Base-by-base conservation (phyloP, 2,888 invertebrate genomes). In the Anarsia innoxiella region DNA sequence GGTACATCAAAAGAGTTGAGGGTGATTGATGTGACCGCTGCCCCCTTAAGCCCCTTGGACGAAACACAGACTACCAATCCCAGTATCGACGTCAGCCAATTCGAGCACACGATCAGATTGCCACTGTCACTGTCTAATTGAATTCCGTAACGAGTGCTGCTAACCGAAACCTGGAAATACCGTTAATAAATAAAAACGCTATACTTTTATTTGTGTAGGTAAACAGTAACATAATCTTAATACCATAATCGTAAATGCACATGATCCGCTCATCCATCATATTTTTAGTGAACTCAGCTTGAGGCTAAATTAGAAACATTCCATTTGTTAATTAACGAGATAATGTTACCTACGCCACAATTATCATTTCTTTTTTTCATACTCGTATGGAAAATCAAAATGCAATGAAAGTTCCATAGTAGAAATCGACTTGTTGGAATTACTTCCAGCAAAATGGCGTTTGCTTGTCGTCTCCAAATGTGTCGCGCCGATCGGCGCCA, bases 1-100 rank as follows among this genome's bases (percentile, higher is more conserved):
- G 55, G 50, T 59, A 72, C 72, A 68, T 79, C 79, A 78, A 76
- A 75, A 68, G 70, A 62, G 45, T 52, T 49, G 56, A 57, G 65
- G 61, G 70, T 68, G 73, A 74, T 73, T 61, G 63, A 77, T 68
- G 51, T 48, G 40, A 23, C 43, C 48, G 42, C 51, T 50, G 51
- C 60, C 58, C 61, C 61, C 66, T 56, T 70, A 77, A 79, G 51
- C 60, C 58, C 61, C 61, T 66, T 56, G 70, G 77, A 79, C 64
- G 59, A 60, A 68, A 65, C 44, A 49, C 77, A 78, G 74, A 66
- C 49, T 47, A 6, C 52, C 52, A 40, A 44, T 45, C 48, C 44
- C 44, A 42, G 43, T 50, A 44, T 51, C 56, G 51, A 38, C 30
- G 32, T 38, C 37, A 37, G 35, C 56, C 51, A 44, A 54, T 61